Evolutionary conservation across 2,888 invertebrate genomes (phyloP).

Genomic region (Dasypogon diadema): DNA sequence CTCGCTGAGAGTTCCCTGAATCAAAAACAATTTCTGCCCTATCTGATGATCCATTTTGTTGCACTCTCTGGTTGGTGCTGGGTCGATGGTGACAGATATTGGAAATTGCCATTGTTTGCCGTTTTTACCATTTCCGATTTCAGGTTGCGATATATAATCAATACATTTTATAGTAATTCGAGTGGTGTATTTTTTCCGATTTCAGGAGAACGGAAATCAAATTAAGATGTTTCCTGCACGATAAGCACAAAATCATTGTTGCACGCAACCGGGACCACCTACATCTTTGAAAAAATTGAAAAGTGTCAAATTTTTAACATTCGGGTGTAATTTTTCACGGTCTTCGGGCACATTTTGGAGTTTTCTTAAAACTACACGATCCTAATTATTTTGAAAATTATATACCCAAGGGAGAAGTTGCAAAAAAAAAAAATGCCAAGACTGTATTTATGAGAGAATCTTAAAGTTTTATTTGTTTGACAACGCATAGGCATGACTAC

Average conservation of each 20-base stretch:
- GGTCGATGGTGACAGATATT: slow-evolving; percentile 21
- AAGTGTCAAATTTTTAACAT: slow-evolving; percentile 40
- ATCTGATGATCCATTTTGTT: slow-evolving; percentile 49
- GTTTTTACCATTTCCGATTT: slow-evolving; percentile 30
- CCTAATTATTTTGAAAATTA: no score
- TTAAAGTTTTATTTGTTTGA: background rate
- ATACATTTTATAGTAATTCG: slow-evolving; percentile 18
- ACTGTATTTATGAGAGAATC: no score
- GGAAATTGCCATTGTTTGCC: slow-evolving; percentile 4
- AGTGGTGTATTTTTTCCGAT: slow-evolving; percentile 39
- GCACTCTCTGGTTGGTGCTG: background rate
- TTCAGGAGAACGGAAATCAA: slow-evolving; percentile 53
- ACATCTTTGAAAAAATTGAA: background rate
- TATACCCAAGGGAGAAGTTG: no score
- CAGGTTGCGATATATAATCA: slow-evolving; percentile 38
- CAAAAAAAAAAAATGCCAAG: no score
- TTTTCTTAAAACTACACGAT: background rate
- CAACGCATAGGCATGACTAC: background rate
- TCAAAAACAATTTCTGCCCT: slow-evolving; percentile 18
- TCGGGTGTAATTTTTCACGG: slow-evolving; percentile 44
- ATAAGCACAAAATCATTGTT: slow-evolving; percentile 43
- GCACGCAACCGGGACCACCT: slow-evolving; percentile 53
- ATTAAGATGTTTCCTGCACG: slow-evolving; percentile 55
- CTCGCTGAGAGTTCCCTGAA: slow-evolving; percentile 29
- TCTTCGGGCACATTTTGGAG: background rate